Conservation (phyloP, 2,888 invertebrate genomes). For the Cryptus viduatorius region DNA sequence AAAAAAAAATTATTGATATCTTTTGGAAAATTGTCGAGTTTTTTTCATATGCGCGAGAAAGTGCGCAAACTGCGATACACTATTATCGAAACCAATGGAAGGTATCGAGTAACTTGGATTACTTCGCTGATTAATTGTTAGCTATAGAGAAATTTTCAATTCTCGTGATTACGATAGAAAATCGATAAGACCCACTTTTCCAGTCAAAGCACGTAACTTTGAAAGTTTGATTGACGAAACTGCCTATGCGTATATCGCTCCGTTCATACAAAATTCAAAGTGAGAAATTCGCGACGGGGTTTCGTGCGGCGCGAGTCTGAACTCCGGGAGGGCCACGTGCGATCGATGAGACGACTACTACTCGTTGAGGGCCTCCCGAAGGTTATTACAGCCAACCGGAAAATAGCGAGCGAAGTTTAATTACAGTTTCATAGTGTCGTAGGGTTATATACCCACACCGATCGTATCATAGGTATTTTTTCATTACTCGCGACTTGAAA, state of each 20-base stretch:
- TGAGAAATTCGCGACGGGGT: conserved; percentile 37
- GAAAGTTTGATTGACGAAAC: not conserved
- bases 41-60: not conserved
- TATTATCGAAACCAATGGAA: not conserved
- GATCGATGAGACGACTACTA: conserved; percentile 53
- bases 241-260: not conserved
- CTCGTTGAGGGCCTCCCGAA: conserved; percentile 35
- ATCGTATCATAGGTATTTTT: not conserved
- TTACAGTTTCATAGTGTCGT: not conserved
- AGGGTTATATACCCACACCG: not conserved
- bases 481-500: not conserved
- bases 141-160: not conserved
- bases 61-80: not conserved
- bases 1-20: not conserved
- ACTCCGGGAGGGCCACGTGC: conserved; percentile 2
- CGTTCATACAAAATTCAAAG: conserved; percentile 45
- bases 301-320: conserved; percentile 10
- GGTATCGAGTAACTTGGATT: not conserved
- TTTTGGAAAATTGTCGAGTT: too few relatives aligned
- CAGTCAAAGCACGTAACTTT: not conserved
- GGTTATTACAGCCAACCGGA: conserved; percentile 35
- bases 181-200: not conserved
- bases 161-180: not conserved
- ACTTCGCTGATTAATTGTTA: not conserved
- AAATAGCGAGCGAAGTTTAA: conserved; percentile 30